These are phyloP conservation scores for Molorchus minor DNA, from an alignment of 2,888 invertebrate genomes.

Conservation along the genomic window DNA sequence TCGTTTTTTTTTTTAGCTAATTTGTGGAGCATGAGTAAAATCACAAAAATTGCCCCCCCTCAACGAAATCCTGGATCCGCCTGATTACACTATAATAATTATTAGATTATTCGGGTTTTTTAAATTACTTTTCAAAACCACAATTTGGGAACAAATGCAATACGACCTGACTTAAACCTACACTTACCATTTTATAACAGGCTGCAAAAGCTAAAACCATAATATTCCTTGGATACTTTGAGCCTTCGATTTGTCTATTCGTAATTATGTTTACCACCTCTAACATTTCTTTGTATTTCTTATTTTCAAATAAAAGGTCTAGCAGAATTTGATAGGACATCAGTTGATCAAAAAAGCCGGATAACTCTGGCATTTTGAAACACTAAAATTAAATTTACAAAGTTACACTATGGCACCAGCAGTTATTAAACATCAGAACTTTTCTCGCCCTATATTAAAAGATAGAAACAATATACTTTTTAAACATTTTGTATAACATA, in stretches of 20 bases:
- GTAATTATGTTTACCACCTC: slow-evolving; percentile 71
- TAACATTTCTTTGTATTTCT: slow-evolving; percentile 73
- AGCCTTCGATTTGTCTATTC: slow-evolving; percentile 69
- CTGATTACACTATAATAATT: not conserved
- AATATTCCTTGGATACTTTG: slow-evolving; percentile 74
- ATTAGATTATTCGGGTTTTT: not conserved
- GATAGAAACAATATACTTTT: slow-evolving; percentile 1
- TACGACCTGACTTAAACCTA: no score
- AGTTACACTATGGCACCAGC: no score
- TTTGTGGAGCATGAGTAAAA: no score
- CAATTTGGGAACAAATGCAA: no score
- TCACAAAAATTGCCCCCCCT: no score
- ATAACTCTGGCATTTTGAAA: slow-evolving; percentile 70
- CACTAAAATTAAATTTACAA: slow-evolving; percentile 63
- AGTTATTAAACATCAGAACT: no score
- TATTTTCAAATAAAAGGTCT: slow-evolving; percentile 75
- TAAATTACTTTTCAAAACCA: not conserved
- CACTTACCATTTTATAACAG: slow-evolving; percentile 78
- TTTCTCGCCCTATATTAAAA: no score
- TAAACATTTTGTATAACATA: no score
- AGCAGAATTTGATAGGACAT: slow-evolving; percentile 73
- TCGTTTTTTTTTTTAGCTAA: no score
- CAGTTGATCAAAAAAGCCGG: slow-evolving; percentile 78
- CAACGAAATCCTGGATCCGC: no score
- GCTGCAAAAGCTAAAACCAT: slow-evolving; percentile 74